These are phyloP conservation scores for Excalfactoria chinensis DNA, from an alignment of 2,113 vertebrate genomes.

Conservation along the genomic window DNA sequence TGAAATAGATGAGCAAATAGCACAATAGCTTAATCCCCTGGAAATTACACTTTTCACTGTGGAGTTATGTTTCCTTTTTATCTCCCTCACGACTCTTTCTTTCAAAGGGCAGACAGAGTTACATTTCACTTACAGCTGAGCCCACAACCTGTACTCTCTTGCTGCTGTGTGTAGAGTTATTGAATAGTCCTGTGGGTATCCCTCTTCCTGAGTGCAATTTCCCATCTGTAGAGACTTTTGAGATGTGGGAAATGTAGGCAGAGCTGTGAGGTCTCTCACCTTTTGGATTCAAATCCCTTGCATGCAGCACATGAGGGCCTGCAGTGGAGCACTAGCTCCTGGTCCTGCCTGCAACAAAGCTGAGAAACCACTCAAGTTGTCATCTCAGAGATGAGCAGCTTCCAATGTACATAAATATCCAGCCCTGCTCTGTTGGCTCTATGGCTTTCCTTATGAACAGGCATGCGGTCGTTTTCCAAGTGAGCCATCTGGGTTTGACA, in stretches of 20 bases:
- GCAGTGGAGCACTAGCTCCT: neutral
- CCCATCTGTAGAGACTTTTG: neutral
- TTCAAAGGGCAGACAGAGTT: conserved; percentile 10
- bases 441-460: conserved; percentile 45
- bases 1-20: conserved; percentile 32
- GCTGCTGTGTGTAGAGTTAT: neutral
- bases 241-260: neutral
- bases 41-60: conserved; percentile 25
- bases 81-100: neutral
- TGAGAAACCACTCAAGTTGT: conserved; percentile 13
- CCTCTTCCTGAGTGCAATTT: neutral
- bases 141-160: neutral
- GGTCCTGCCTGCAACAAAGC: neutral
- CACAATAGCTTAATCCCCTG: conserved; percentile 34
- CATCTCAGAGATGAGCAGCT: conserved; percentile 5
- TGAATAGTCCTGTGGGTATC: neutral
- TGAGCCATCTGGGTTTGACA: conserved; percentile 75
- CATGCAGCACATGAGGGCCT: neutral
- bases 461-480: conserved; percentile 15
- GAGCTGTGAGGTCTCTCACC: neutral
- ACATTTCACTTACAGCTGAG: neutral
- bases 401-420: conserved; percentile 34
- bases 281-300: rapidly evolving
- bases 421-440: conserved; percentile 50
- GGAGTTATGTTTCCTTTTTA: neutral